Evolutionary conservation across 2,797 vertebrate species (phyloP).

Genomic region (Cetoscarus ocellatus): DNA sequence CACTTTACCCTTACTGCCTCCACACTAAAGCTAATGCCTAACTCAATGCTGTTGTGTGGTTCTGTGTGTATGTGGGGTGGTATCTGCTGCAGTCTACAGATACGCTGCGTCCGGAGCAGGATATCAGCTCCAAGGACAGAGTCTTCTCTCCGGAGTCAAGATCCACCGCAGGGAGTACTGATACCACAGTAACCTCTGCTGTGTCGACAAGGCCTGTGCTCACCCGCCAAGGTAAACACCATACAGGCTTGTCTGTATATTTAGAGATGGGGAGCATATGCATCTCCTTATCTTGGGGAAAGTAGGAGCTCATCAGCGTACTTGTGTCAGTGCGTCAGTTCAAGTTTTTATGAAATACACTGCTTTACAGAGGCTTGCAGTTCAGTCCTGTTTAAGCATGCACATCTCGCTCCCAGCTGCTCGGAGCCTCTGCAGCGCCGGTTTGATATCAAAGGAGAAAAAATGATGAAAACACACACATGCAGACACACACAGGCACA

Average conservation of each 20-base stretch:
- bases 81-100: constrained; percentile 76
- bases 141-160: constrained; percentile 63
- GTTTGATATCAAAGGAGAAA: constrained; percentile 66
- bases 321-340: constrained; percentile 6
- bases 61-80: constrained; percentile 13
- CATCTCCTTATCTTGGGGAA: constrained; percentile 25
- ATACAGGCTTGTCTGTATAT: constrained; percentile 7
- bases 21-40: constrained; percentile 11
- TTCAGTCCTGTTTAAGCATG: constrained; percentile 49
- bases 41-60: constrained; percentile 15
- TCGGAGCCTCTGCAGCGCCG: constrained; percentile 47
- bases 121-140: constrained; percentile 84
- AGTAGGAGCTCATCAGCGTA: constrained; percentile 32
- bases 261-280: constrained; percentile 14
- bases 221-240: constrained; percentile 81
- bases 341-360: constrained; percentile 36
- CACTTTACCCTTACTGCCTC: constrained; percentile 16
- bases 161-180: constrained; percentile 59
- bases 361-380: constrained; percentile 14
- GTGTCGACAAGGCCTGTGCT: constrained; percentile 72
- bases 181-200: constrained; percentile 65
- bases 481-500: constrained; percentile 64
- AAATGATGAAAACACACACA: constrained; percentile 16
- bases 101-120: constrained; percentile 77
- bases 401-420: constrained; percentile 44